Base-by-base conservation (phyloP, 2,113 vertebrate genomes). In the Tupaia chinensis region DNA sequence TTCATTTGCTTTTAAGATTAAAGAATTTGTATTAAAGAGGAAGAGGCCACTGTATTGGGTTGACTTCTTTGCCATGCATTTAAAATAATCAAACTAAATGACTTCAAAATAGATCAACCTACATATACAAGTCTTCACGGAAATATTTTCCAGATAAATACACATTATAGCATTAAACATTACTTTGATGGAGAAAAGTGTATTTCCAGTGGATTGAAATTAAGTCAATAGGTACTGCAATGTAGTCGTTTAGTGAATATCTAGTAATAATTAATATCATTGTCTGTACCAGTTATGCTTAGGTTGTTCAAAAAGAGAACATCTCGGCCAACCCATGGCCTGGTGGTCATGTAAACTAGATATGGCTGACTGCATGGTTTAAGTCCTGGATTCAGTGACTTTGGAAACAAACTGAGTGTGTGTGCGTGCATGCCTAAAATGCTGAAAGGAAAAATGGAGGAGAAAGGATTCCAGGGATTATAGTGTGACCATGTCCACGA, bases 1-100 rank as follows among this genome's bases (percentile, higher is more conserved):
- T 76, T 68, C 91, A 81, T 76, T 70, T 81, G 25, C 5, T 81
- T 27, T 74, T 84, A 9, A 85, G 88, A 94, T 89, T 60, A 89
- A 91, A 60, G 10, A n/a, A n/a, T 56, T 53, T 74, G 9, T 1
- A 56, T 54, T 4, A 81, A 84, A 44, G 10, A 7, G 73, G 78
- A 83, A 25, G 15, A 22, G 32, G 5, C 23, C 34, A 70, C 22
- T 60, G 20, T 8, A 58, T 44, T 19, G 53, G 9, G 3, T 8
- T 89, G 58, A 77, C 16, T 93, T 60, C 9, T 1, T 68, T 63
- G 20, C 53, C 70, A 19, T 34, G 5, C 3, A 20, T 73, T 79
- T 73, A 95, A 89, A 72, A 86, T 78, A 44, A 54, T 69, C 54
- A 63, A 19, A 4, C 34, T 70, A 17, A 94, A 60, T 61, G 12